These are phyloP conservation scores for Leptinotarsa defecta DNA, from an alignment of 1,140 invertebrate genomes.

Conservation along the genomic window DNA sequence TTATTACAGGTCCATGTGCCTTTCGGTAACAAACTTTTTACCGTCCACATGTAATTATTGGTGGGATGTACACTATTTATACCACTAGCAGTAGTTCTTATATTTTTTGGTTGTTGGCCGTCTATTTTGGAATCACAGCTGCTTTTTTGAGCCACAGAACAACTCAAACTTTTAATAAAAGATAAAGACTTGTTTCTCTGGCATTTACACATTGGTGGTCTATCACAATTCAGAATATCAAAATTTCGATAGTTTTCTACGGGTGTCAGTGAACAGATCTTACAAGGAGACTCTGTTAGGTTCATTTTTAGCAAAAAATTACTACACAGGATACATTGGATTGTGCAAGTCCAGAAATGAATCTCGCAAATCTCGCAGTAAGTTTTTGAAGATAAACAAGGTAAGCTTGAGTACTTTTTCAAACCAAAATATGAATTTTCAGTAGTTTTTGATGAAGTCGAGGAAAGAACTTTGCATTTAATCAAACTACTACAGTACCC, in stretches of 20 bases:
- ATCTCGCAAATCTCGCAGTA: slow-evolving; percentile 36
- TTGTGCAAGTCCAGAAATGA: slow-evolving; percentile 33
- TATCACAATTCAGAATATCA: slow-evolving; percentile 48
- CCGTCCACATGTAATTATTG: slow-evolving; percentile 45
- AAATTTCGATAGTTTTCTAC: slow-evolving; percentile 47
- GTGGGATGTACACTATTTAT: slow-evolving; percentile 43
- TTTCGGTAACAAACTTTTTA: slow-evolving; percentile 47
- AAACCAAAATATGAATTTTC: slow-evolving; percentile 8
- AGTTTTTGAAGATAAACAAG: slow-evolving; percentile 27
- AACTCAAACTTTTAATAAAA: slow-evolving; percentile 52
- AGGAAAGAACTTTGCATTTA: slow-evolving; percentile 37
- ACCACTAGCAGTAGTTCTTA: slow-evolving; percentile 52
- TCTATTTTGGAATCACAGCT: slow-evolving; percentile 46
- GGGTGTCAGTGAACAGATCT: slow-evolving; percentile 50
- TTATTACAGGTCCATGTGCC: slow-evolving; percentile 83
- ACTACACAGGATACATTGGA: slow-evolving; percentile 48
- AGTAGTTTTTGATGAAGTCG: slow-evolving; percentile 27
- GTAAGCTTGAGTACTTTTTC: slow-evolving; percentile 38
- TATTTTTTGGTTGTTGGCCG: slow-evolving; percentile 51
- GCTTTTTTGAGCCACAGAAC: slow-evolving; percentile 47
- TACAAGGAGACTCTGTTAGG: slow-evolving; percentile 50
- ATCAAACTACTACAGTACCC: slow-evolving; percentile 39
- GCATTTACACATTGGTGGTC: slow-evolving; percentile 43
- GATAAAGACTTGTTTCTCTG: slow-evolving; percentile 47
- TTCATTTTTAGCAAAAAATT: slow-evolving; percentile 45